Evolutionary conservation across 2,797 vertebrate genomes (phyloP).

Genomic region (Pantherophis alleghaniensis): DNA sequence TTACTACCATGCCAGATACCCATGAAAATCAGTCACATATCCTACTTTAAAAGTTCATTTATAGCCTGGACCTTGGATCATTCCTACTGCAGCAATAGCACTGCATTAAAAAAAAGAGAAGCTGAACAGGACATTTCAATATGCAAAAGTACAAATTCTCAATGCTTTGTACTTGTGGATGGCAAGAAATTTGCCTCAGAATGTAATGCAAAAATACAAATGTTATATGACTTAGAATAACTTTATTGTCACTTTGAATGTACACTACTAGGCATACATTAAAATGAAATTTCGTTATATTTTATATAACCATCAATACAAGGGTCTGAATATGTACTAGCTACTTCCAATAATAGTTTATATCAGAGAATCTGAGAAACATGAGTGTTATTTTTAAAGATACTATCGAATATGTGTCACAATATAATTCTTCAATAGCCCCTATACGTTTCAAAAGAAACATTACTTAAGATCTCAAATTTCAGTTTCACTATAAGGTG

Average conservation of each 20-base stretch:
- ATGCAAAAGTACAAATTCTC: constrained; percentile 52
- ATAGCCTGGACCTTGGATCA: constrained; percentile 53
- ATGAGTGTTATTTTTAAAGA: not conserved
- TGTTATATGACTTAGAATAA: not conserved
- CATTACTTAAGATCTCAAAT: not conserved
- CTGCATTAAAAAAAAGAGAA: constrained; percentile 53
- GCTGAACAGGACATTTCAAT: constrained; percentile 49
- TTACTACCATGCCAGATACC: constrained; percentile 47
- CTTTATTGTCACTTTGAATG: not conserved
- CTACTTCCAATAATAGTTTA: constrained; percentile 18
- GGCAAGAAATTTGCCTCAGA: constrained; percentile 43
- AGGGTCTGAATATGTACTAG: not conserved
- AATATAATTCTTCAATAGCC: not conserved
- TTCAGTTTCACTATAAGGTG: not conserved
- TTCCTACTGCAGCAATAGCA: constrained; percentile 49
- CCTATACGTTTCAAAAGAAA: constrained; percentile 15
- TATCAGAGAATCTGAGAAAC: not conserved
- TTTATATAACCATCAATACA: not conserved
- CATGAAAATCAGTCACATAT: constrained; percentile 51
- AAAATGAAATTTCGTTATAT: not conserved
- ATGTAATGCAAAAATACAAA: constrained; percentile 5
- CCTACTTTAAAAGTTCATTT: constrained; percentile 60
- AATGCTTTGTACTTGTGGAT: constrained; percentile 35
- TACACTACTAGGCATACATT: not conserved
- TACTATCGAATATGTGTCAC: not conserved